phyloP scores from a whole-genome alignment of 2,113 vertebrate genomes.

The Pelvicachromis taeniatus region DNA sequence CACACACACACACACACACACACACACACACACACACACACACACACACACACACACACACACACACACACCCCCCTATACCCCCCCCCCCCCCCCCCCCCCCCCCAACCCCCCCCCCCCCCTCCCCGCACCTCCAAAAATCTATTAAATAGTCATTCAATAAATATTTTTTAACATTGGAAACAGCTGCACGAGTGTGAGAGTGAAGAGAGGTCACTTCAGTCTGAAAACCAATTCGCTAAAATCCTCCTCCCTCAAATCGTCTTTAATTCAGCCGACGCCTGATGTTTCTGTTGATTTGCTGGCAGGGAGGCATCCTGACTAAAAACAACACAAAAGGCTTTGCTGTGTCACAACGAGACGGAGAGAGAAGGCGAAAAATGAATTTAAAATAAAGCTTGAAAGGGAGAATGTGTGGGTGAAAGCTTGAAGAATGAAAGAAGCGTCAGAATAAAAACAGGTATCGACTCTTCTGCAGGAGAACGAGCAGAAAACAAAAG shows the following conservation, averaged over 20 bases:
- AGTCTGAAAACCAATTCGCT: not conserved
- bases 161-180: not conserved
- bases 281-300: not conserved
- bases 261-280: not conserved
- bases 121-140: not conserved
- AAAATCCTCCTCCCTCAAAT: not conserved
- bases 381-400: not conserved
- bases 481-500: not conserved
- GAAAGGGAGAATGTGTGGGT: not conserved
- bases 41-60: not conserved
- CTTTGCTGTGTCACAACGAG: not conserved
- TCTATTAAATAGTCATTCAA: not conserved
- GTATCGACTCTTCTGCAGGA: not conserved
- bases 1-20: too few species aligned
- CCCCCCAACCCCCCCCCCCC: too few species aligned
- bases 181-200: not conserved
- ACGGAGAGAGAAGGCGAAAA: not conserved
- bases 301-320: not conserved
- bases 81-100: not conserved
- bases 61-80: not conserved
- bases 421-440: not conserved
- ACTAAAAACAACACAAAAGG: not conserved
- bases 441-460: not conserved
- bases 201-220: not conserved
- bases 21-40: too few species aligned